Evolutionary conservation across 2,888 invertebrate species (phyloP).

Genomic region (Crematogaster levior): DNA sequence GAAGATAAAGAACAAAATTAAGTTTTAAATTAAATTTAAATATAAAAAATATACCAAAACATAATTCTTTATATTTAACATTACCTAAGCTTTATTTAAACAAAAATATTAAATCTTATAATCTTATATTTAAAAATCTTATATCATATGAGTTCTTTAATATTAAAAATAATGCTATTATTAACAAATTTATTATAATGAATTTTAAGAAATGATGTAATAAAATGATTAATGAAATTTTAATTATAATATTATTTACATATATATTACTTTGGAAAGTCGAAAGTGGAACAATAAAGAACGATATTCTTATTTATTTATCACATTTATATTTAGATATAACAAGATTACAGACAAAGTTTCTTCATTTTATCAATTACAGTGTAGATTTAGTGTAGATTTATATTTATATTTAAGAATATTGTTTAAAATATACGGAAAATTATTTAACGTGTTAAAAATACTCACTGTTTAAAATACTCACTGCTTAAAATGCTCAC

Average conservation of each 20-base stretch:
- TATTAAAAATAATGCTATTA: neutral
- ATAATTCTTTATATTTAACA: neutral
- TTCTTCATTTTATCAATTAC: neutral
- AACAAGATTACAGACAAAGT: neutral
- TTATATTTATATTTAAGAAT: no score
- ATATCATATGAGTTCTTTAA: neutral
- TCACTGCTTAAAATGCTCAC: conserved; percentile 62
- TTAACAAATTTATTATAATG: no score
- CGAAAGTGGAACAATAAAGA: neutral
- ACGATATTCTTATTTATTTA: neutral
- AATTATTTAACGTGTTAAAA: no score
- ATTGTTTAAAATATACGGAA: neutral
- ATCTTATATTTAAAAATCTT: neutral
- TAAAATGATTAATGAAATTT: neutral
- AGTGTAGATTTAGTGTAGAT: neutral
- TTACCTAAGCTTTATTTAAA: neutral
- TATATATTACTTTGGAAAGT: neutral
- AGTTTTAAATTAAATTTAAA: neutral
- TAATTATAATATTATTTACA: conserved; percentile 10
- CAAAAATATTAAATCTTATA: no score
- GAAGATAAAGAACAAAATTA: neutral
- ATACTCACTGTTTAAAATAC: conserved; percentile 24
- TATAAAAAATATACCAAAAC: neutral
- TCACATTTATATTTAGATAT: neutral
- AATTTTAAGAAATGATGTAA: neutral